Evolutionary conservation across 2,888 invertebrate species (phyloP), one percentile per base, ranked within the genome.

Genomic region (Ganaspis brasiliensis): DNA sequence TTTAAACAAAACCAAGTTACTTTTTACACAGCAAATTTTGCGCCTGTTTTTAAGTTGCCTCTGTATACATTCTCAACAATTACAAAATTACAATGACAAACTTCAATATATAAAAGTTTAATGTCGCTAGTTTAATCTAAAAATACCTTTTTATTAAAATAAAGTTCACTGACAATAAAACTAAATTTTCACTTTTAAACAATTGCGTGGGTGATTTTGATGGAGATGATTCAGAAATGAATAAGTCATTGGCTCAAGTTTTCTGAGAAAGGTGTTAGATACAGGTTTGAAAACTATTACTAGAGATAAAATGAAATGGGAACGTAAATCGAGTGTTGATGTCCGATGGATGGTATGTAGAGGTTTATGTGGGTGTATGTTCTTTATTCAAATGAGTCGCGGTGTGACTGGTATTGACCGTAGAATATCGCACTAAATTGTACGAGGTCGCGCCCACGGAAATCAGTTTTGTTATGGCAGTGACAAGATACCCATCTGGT

Each of bases 371-470:
- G 45, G 63, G 40, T 21, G 63, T 63, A 37, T 63, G 37, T 40
- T 63, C 40, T 40, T 21, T 63, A 63, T 63, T 63, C 14, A 63
- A 63, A 63, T 63, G 40, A 63, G 63, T 40, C 24, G 26, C 35
- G 61, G 10, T 35, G 63, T 40, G 63, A 24, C 40, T 63, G 40
- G 63, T 63, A 63, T 40, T 63, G 63, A 63, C 40, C 40, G 45
- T 45, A 40, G 45, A 24, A 24, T 63, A 45, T 45, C 14, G 6
- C 63, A 63, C 63, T 63, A 63, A 40, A 63, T 63, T 63, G 40
- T 40, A 63, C 63, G 63, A 63, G 40, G 63, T 63, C 40, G 40
- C 63, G 24, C 63, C 63, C 63, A 63, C 63, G 63, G 63, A 63
- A 63, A 63, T 63, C 40, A 14, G 8, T 24, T 63, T 45, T 40